Evolutionary conservation across 2,113 vertebrate genomes (phyloP), one percentile per base, ranked within the genome.

Genomic region (Antechinus stuartii): DNA sequence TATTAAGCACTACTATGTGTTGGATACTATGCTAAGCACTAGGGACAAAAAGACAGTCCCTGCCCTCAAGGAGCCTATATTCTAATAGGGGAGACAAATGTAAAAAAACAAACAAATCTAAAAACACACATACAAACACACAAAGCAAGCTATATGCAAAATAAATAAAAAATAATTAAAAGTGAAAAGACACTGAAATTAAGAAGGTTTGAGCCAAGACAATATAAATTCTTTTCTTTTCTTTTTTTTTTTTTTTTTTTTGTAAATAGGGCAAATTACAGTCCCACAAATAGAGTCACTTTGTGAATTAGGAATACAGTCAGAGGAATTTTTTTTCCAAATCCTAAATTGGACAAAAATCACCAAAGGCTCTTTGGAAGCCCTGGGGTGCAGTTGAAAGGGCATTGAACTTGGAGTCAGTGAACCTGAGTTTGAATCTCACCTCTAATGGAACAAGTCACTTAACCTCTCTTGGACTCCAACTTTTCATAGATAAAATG

Each of bases 291-390:
- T 26, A 57, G 55, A 46, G 91, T 89, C 46, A 91, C 68, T 84
- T 9, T 26, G 16, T 16, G 35, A 89, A 11, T 25, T 46, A 30
- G 9, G n/a, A 7, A 47, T 92, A 55, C 8, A 22, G 90, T 1
- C 42, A 95, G 8, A 94, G 47, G 14, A 68, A 57, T 35, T 89
- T 94, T 61, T 76, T 92, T 84, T 23, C n/a, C 23, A 46, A 90
- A 95, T 54, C 10, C 7, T 22, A 84, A 2, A 0, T 92, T 92
- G 10, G 8, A 23, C 0, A 24, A 91, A 93, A 94, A 1, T 61
- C 90, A 93, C 61, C 90, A 49, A 49, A 49, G 49, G 7, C 49
- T 49, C 6, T 49, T 49, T 49, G 25, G 61, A 24, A 49, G 94
- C 96, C 91, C 94, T 57, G 53, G 27, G 14, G 27, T 11, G 0